A percentile compares a stretch with the other conserved stretches of the same genome.
These are phyloP conservation scores for Parascotia fuliginaria DNA, from an alignment of 2,888 invertebrate genomes.

Conservation along the genomic window DNA sequence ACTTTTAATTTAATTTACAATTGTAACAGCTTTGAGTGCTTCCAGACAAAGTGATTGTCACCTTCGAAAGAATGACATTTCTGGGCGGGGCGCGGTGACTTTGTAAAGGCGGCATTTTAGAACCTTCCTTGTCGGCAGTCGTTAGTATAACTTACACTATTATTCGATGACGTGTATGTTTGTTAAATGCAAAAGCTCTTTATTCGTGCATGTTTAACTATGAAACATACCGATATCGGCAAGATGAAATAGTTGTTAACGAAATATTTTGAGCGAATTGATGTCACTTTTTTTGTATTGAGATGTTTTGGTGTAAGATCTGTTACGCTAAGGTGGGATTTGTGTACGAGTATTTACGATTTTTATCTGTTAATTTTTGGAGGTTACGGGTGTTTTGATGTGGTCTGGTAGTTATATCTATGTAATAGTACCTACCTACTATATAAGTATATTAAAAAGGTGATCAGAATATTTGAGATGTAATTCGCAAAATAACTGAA, in stretches of 20 bases:
- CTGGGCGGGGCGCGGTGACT: slow-evolving; percentile 62
- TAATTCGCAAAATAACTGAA: too few relatives aligned
- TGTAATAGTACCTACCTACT: too few relatives aligned
- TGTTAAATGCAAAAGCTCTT: slow-evolving; percentile 45
- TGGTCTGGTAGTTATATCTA: too few relatives aligned
- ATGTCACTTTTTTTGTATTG: slow-evolving; percentile 11
- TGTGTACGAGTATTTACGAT: too few relatives aligned
- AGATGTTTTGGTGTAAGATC: slow-evolving; percentile 5
- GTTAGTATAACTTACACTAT: slow-evolving; percentile 31
- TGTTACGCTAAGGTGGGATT: too few relatives aligned
- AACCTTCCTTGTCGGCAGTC: slow-evolving; percentile 52
- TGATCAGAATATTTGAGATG: too few relatives aligned
- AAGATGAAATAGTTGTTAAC: slow-evolving; percentile 28
- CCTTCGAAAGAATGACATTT: slow-evolving; percentile 24
- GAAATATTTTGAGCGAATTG: slow-evolving; percentile 39
- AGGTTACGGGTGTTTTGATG: too few relatives aligned
- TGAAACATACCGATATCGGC: slow-evolving; percentile 38
- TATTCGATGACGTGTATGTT: slow-evolving; percentile 53
- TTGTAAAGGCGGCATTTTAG: slow-evolving; percentile 45
- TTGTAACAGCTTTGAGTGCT: slow-evolving; percentile 29
- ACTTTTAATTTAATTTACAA: slow-evolving; percentile 63
- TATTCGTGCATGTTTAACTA: slow-evolving; percentile 44
- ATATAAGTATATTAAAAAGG: too few relatives aligned
- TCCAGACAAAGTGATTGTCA: slow-evolving; percentile 28
- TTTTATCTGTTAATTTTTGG: too few relatives aligned